Conservation (phyloP, 2,113 vertebrate species). For the Solenodon paradoxus region DNA sequence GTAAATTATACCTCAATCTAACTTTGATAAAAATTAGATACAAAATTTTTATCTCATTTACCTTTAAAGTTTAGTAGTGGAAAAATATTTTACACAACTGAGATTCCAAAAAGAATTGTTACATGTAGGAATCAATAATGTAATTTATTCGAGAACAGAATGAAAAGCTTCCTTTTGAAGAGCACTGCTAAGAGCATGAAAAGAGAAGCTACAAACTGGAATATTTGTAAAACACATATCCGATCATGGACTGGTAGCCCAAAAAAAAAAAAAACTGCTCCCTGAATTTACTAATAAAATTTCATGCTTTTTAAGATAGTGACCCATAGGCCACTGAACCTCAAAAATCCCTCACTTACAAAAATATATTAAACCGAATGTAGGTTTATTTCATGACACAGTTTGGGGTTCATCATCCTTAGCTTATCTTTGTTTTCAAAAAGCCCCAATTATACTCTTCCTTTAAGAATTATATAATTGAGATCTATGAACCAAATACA, state of each 20-base stretch:
- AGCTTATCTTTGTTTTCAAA: background rate
- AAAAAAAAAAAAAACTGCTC: slow-evolving; percentile 29
- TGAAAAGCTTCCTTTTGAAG: too few relatives aligned
- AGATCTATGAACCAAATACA: background rate
- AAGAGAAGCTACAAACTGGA: too few relatives aligned
- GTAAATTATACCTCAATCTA: background rate
- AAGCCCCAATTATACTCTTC: background rate
- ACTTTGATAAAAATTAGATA: background rate
- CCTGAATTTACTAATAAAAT: background rate
- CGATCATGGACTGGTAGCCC: too few relatives aligned
- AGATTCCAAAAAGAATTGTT: background rate
- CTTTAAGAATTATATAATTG: background rate
- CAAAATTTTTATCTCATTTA: background rate
- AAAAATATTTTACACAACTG: background rate
- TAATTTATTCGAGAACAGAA: too few relatives aligned
- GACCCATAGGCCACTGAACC: background rate
- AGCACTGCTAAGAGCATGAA: too few relatives aligned
- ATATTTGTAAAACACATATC: too few relatives aligned
- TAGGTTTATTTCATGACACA: background rate
- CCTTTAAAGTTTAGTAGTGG: background rate
- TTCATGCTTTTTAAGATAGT: background rate
- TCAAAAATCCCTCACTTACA: background rate
- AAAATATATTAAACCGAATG: background rate
- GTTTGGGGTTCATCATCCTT: background rate
- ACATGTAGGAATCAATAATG: background rate